Conservation (phyloP, 1,140 invertebrate genomes). For the Drosophila asahinai region DNA sequence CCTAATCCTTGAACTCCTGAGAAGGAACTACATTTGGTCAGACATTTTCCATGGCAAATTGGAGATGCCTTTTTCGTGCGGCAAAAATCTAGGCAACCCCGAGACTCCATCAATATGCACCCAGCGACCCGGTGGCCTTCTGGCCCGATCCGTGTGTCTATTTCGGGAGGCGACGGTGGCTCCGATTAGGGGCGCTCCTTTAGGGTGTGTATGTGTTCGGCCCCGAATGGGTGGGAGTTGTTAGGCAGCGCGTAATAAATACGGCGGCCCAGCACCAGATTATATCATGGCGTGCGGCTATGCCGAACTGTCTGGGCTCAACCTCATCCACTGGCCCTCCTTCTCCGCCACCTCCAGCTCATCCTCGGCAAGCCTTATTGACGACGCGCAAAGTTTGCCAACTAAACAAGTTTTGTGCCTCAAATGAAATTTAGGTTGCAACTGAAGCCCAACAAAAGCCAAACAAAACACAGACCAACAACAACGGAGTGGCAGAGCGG, state of each 20-base stretch:
- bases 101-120: slow-evolving; percentile 32
- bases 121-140: slow-evolving; percentile 21
- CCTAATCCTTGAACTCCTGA: slow-evolving; percentile 24
- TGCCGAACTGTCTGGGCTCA: slow-evolving; percentile 65
- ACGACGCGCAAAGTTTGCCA: slow-evolving; percentile 83
- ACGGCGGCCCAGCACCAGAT: slow-evolving; percentile 59
- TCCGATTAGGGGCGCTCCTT: slow-evolving; percentile 9
- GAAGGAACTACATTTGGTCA: slow-evolving; percentile 3
- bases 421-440: slow-evolving; percentile 84
- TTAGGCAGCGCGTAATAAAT: slow-evolving; percentile 69
- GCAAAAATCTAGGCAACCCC: slow-evolving; percentile 18
- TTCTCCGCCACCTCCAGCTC: background rate
- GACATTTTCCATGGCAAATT: slow-evolving; percentile 40
- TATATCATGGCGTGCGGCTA: slow-evolving; percentile 75
- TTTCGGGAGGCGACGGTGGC: slow-evolving; percentile 10
- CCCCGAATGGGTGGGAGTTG: slow-evolving; percentile 20
- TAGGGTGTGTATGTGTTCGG: background rate
- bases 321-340: slow-evolving; percentile 13
- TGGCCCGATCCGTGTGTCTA: slow-evolving; percentile 19
- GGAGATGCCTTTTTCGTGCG: slow-evolving; percentile 24
- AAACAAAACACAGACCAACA: slow-evolving; percentile 70
- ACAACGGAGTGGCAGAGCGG: slow-evolving; percentile 36
- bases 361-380: slow-evolving; percentile 65
- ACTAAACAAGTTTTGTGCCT: slow-evolving; percentile 83
- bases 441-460: slow-evolving; percentile 80